Evolutionary conservation across 2,888 invertebrate species (phyloP).

Genomic region (Camponotus fellah): DNA sequence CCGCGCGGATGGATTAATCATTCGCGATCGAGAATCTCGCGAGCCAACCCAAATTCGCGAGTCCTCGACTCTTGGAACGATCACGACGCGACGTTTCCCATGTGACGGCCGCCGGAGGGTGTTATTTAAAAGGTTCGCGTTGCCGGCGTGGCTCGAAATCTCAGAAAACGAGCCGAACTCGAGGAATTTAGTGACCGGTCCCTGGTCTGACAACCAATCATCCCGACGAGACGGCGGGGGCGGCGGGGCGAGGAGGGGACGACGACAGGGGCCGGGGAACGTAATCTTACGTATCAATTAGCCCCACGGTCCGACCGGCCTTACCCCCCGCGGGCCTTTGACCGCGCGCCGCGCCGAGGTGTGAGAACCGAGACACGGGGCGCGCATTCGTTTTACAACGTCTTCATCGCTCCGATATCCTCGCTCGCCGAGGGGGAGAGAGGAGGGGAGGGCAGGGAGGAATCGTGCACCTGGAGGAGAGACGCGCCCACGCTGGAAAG

Average conservation of each 20-base stretch:
- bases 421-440: conserved; percentile 4
- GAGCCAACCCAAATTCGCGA: background rate
- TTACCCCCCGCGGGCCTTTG: conserved; percentile 86
- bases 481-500: conserved; percentile 41
- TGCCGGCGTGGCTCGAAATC: conserved; percentile 34
- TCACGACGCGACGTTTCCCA: conserved; percentile 3
- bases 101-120: conserved; percentile 32
- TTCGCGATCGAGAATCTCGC: background rate
- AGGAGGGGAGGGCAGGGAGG: background rate
- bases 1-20: background rate
- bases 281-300: conserved; percentile 86
- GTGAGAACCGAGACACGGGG: conserved; percentile 84
- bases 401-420: conserved; percentile 80
- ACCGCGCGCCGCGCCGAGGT: conserved; percentile 85
- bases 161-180: conserved; percentile 68
- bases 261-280: conserved; percentile 75
- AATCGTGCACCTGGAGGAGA: conserved; percentile 32
- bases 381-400: conserved; percentile 82
- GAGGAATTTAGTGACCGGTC: conserved; percentile 83
- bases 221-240: conserved; percentile 73
- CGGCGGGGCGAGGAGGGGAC: conserved; percentile 67
- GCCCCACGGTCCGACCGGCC: conserved; percentile 84
- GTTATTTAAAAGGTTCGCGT: conserved; percentile 45
- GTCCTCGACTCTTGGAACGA: background rate
- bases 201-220: conserved; percentile 82